A percentile compares a stretch with the other conserved stretches of the same genome.
phyloP scores from a whole-genome alignment of 2,797 vertebrate genomes.

The Siniperca undulata region DNA sequence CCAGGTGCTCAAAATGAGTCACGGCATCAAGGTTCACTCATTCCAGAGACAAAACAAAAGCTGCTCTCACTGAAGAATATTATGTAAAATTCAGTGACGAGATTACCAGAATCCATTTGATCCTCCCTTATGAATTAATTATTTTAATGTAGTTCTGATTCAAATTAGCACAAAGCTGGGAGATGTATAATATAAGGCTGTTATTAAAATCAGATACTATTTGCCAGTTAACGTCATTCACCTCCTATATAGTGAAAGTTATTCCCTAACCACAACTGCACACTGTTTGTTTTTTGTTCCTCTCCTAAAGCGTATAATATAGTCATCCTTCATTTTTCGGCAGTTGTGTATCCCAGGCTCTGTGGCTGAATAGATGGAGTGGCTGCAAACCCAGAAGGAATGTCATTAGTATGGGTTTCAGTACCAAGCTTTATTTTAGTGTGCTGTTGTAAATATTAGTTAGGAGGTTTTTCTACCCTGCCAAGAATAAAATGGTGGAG shows the following conservation, averaged over 20 bases:
- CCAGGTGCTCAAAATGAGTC: constrained; percentile 53
- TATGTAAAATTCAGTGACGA: constrained; percentile 17
- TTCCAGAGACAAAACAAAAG: constrained; percentile 31
- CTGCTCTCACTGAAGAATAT: constrained; percentile 2
- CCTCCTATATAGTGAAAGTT: background rate
- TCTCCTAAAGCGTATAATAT: constrained; percentile 17
- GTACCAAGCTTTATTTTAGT: constrained; percentile 41
- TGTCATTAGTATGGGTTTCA: constrained; percentile 47
- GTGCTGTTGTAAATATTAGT: constrained; percentile 49
- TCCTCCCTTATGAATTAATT: background rate
- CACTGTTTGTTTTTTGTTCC: background rate
- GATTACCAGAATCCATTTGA: constrained; percentile 9
- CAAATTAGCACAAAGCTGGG: background rate
- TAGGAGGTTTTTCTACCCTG: constrained; percentile 19
- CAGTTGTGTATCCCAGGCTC: constrained; percentile 24
- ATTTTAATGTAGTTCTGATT: background rate
- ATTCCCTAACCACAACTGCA: background rate
- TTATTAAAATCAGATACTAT: constrained; percentile 12
- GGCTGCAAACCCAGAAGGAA: constrained; percentile 45
- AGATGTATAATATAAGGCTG: background rate
- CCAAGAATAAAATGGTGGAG: constrained; percentile 37
- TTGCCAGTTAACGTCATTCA: background rate
- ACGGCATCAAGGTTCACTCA: constrained; percentile 22
- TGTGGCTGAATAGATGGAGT: constrained; percentile 44
- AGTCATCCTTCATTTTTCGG: constrained; percentile 26